phyloP scores from a whole-genome alignment of 2,797 vertebrate genomes.

The Crocidura indochinensis region DNA sequence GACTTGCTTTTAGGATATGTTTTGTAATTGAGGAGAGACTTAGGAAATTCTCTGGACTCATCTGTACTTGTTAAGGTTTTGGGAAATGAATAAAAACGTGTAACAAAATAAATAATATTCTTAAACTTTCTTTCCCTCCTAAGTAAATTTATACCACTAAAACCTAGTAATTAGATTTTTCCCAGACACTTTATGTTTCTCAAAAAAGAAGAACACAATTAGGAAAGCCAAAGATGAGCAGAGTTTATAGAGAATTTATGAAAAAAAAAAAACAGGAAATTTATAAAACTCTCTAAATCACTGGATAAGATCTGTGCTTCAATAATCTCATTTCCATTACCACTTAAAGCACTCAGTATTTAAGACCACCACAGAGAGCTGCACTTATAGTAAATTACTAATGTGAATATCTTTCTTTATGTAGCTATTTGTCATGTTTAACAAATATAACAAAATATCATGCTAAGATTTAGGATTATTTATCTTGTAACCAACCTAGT shows the following conservation, averaged over 20 bases:
- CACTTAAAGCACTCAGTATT: neutral
- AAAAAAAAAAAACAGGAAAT: neutral
- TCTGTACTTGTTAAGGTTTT: neutral
- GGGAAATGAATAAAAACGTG: neutral
- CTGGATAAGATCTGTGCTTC: slow-evolving; percentile 2
- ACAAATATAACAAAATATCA: slow-evolving; percentile 16
- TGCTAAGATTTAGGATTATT: neutral
- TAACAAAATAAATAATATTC: neutral
- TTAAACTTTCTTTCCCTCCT: neutral
- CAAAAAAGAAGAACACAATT: neutral
- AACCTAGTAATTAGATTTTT: neutral
- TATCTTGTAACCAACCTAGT: slow-evolving; percentile 16
- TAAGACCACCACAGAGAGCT: neutral
- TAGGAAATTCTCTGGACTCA: neutral
- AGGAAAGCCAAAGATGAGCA: slow-evolving; percentile 25
- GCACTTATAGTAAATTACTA: neutral
- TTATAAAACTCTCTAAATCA: neutral
- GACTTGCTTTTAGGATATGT: neutral
- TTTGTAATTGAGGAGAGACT: neutral
- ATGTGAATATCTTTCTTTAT: neutral
- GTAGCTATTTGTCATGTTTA: slow-evolving; percentile 4
- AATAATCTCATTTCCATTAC: neutral
- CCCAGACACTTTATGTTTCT: neutral
- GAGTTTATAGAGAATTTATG: neutral
- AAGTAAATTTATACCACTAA: neutral